phyloP scores from a whole-genome alignment of 2,797 vertebrate species.

The Falco naumanni region DNA sequence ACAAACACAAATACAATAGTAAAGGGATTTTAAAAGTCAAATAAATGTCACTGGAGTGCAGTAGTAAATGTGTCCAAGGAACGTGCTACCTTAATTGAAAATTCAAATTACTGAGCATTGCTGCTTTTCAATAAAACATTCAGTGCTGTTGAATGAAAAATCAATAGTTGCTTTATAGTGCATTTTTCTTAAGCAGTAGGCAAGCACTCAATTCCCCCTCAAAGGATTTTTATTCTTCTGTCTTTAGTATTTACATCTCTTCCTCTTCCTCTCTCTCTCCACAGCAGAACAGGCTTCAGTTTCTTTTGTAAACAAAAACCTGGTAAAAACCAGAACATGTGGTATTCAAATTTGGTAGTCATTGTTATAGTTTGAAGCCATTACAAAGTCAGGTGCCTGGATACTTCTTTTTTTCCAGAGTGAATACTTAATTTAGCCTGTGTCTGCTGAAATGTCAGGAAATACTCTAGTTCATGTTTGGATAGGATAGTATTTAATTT shows the following conservation, averaged over 20 bases:
- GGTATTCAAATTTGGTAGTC: background rate
- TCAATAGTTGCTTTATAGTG: constrained; percentile 71
- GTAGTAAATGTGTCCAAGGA: constrained; percentile 63
- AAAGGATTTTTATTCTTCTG: constrained; percentile 66
- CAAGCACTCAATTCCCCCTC: constrained; percentile 54
- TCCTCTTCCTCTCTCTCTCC: background rate
- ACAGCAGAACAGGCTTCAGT: background rate
- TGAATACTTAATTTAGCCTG: background rate
- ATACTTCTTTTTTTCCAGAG: background rate
- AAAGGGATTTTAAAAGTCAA: constrained; percentile 68
- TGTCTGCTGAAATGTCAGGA: background rate
- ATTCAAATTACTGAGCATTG: constrained; percentile 67
- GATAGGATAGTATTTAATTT: background rate
- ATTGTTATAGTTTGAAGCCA: background rate
- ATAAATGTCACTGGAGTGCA: constrained; percentile 64
- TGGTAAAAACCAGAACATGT: background rate
- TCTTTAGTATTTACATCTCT: constrained; percentile 42
- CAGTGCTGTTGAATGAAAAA: constrained; percentile 69
- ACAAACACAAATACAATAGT: constrained; percentile 53
- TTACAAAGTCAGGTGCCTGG: background rate
- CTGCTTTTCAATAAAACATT: constrained; percentile 68
- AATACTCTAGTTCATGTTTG: background rate
- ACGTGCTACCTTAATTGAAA: constrained; percentile 69
- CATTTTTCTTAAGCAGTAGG: constrained; percentile 68
- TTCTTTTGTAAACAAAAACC: background rate